Evolutionary conservation across 1,140 invertebrate species (phyloP), one percentile per base, ranked within the genome.

Genomic region (Calephelis virginiensis): DNA sequence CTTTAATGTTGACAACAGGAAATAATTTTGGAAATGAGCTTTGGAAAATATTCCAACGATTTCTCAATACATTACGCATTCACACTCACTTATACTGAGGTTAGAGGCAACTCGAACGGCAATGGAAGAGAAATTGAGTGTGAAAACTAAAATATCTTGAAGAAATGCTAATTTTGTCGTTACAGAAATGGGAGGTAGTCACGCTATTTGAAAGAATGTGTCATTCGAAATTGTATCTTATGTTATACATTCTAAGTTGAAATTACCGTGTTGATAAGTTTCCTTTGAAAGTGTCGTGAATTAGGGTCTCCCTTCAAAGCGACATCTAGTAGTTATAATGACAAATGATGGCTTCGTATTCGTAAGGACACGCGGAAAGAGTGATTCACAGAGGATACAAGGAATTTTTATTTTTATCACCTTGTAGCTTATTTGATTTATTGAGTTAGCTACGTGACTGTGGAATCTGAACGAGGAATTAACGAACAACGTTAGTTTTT

Each of bases 1-100:
- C 14, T 17, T 17, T 53, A 53, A 53, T 53, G 17, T 14, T 53
- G 50, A 53, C 50, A 53, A 53, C 14, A 53, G 50, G 50, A 56
- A 56, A 56, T 56, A 56, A 56, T 56, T 56, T 56, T 56, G 17
- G 17, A 37, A 56, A 56, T 56, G 50, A 17, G 14, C 14, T 56
- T 56, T 37, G 50, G 17, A 56, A 56, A 56, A 56, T 56, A 56
- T 10, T 11, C 53, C 28, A 17, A 12, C 11, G 53, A 56, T 56
- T 56, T 56, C 53, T 56, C 53, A 56, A 56, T 56, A 56, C 53
- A 56, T 56, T 56, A 56, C 53, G 53, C 53, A 56, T 56, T 56
- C 28, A 28, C 53, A 56, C 9, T 56, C 53, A 56, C 53, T 56
- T 56, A 56, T 56, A 56, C 53, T 28, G 14, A 11, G 17, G 53